phyloP scores from a whole-genome alignment of 2,113 vertebrate genomes.

The Choloepus hoffmanni region DNA sequence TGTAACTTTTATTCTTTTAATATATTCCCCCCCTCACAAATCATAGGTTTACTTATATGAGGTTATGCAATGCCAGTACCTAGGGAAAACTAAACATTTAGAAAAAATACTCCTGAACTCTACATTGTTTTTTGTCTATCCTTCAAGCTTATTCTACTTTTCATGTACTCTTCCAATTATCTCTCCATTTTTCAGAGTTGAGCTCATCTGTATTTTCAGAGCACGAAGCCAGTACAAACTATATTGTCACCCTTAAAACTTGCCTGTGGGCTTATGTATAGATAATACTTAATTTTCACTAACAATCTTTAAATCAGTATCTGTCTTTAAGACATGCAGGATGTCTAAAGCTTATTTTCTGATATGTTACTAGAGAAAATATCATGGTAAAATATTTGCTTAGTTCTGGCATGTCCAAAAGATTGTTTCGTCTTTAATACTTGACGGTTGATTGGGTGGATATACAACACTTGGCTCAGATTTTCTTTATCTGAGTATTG shows the following conservation, averaged over 20 bases:
- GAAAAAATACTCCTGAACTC: not conserved
- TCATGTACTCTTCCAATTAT: not conserved
- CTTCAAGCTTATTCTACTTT: conserved; percentile 15
- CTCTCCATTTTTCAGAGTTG: not conserved
- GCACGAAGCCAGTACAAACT: not conserved
- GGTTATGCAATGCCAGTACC: not conserved
- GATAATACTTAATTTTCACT: conserved; percentile 17
- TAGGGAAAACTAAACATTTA: conserved; percentile 35
- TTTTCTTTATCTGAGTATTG: conserved; percentile 6
- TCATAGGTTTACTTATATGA: not conserved
- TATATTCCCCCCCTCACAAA: not conserved
- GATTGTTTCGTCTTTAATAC: not conserved
- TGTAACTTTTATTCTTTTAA: conserved; percentile 43
- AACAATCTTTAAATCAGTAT: not conserved
- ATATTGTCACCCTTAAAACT: not conserved
- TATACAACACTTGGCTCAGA: conserved; percentile 12
- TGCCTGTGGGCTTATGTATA: not conserved
- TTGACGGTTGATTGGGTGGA: not conserved
- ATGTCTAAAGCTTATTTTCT: not conserved
- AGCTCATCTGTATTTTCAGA: conserved; percentile 23
- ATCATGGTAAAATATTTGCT: conserved; percentile 29
- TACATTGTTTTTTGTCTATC: not conserved
- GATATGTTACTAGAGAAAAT: not conserved
- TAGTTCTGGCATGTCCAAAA: not conserved
- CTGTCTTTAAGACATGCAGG: not conserved